phyloP scores from a whole-genome alignment of 2,888 invertebrate genomes.

The Idaea biselata region DNA sequence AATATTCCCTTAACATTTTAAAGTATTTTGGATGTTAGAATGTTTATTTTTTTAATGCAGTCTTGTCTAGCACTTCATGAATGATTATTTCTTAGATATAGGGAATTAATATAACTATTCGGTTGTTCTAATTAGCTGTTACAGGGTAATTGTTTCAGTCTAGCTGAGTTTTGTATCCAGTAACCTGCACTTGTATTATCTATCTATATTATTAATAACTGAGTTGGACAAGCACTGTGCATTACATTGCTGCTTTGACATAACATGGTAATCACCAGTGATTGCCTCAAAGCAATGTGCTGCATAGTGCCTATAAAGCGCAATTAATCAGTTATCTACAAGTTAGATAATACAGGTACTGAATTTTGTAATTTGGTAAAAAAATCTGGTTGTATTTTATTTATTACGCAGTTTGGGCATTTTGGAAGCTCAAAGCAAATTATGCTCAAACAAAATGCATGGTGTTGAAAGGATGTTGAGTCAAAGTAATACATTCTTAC shows the following conservation, averaged over 20 bases:
- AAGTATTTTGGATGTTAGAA: background rate
- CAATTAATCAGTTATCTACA: no score
- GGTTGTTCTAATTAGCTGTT: background rate
- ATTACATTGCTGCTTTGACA: no score
- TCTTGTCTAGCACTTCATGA: background rate
- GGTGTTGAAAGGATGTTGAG: background rate
- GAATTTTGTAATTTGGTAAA: no score
- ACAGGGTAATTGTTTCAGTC: background rate
- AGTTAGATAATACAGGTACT: no score
- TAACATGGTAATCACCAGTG: no score
- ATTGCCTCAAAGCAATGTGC: no score
- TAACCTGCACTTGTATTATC: background rate
- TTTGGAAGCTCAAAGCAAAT: background rate
- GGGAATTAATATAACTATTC: background rate
- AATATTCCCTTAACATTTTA: background rate
- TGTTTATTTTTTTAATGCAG: background rate
- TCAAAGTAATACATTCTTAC: background rate
- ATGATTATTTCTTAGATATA: background rate
- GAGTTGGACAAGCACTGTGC: no score
- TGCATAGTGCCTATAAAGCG: no score
- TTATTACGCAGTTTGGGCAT: no score
- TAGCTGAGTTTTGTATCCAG: background rate
- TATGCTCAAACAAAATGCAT: background rate
- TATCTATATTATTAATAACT: background rate
- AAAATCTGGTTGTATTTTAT: no score